phyloP scores from a whole-genome alignment of 2,888 invertebrate genomes.

The Rhodophaea formosa region DNA sequence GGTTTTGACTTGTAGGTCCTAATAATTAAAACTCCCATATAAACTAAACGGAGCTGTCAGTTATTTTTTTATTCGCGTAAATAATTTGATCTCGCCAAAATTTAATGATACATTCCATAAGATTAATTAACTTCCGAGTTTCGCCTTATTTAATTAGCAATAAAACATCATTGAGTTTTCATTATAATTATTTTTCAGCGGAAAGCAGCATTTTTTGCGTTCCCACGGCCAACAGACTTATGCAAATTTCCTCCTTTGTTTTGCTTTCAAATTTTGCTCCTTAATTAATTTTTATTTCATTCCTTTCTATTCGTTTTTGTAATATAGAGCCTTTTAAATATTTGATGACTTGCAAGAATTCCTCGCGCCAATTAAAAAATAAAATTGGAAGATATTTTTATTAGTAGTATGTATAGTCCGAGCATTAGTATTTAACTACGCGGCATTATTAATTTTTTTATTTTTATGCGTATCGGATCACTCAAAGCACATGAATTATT shows the following conservation, averaged over 20 bases:
- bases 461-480: too few relatives aligned
- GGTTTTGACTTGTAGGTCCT: too few relatives aligned
- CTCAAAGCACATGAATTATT: too few relatives aligned
- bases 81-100: neutral
- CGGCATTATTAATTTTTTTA: too few relatives aligned
- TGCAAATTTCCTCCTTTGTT: slow-evolving; percentile 16
- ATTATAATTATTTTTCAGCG: slow-evolving; percentile 12
- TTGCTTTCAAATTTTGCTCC: slow-evolving; percentile 9
- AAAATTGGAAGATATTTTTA: too few relatives aligned
- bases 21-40: too few relatives aligned
- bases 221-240: slow-evolving; percentile 1
- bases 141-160: slow-evolving; percentile 22
- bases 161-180: slow-evolving; percentile 21
- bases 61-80: too few relatives aligned
- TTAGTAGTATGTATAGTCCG: too few relatives aligned
- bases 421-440: too few relatives aligned
- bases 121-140: neutral
- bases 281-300: slow-evolving; percentile 15
- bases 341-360: slow-evolving; percentile 1
- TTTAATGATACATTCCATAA: neutral
- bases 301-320: neutral
- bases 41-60: too few relatives aligned
- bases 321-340: neutral
- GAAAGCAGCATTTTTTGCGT: slow-evolving; percentile 8
- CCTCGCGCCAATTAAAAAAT: neutral